These are phyloP conservation scores for Dromas ardeola DNA, from an alignment of 2,113 vertebrate genomes.

Conservation along the genomic window DNA sequence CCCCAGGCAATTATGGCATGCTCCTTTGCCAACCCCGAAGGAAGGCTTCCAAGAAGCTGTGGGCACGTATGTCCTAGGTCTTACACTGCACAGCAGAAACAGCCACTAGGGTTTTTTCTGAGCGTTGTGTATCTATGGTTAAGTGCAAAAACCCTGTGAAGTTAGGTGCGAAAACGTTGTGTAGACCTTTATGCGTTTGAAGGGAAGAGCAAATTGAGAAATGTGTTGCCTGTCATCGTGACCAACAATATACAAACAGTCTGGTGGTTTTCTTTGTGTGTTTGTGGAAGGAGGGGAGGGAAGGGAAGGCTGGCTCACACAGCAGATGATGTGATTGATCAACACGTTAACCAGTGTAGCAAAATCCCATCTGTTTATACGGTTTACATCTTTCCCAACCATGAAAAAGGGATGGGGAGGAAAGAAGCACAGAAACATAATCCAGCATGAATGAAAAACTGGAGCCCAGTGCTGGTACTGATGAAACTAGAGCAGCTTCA, in stretches of 20 bases:
- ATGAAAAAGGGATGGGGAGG: not conserved
- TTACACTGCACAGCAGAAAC: not conserved
- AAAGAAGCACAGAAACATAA: conserved; percentile 11
- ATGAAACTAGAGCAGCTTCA: not conserved
- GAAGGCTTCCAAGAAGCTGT: not conserved
- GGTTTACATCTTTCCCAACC: conserved; percentile 20
- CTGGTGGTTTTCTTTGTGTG: not conserved
- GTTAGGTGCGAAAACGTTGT: not conserved
- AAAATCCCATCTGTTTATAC: conserved; percentile 62
- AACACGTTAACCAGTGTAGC: conserved; percentile 39
- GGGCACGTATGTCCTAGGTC: not conserved
- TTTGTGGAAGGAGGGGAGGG: not conserved
- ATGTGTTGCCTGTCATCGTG: not conserved
- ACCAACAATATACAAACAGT: not conserved
- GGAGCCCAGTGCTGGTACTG: not conserved
- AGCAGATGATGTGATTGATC: conserved; percentile 60
- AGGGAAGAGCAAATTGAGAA: not conserved
- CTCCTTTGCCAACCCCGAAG: not conserved
- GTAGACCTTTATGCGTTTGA: not conserved
- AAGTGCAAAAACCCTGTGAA: not conserved
- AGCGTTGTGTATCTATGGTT: not conserved
- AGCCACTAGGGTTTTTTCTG: fast-evolving
- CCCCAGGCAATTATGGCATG: not conserved
- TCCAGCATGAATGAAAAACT: not conserved
- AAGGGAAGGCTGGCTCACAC: not conserved